Percentiles rank a stretch among this genome's conserved stretches.
Evolutionary conservation across 2,797 vertebrate genomes (phyloP).

Genomic region (Rhinichthys osculus): DNA sequence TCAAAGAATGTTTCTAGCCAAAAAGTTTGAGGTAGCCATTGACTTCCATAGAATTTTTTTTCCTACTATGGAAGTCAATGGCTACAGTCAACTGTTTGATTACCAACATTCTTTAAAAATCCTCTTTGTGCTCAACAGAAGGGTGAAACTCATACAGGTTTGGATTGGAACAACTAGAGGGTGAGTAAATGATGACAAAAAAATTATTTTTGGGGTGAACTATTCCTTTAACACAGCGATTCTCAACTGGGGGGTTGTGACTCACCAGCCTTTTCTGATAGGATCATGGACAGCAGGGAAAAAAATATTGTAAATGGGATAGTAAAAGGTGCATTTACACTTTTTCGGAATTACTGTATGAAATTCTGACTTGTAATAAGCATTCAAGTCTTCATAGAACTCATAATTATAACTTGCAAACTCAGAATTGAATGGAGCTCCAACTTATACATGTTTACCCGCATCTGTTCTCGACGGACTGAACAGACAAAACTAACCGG

Average conservation of each 20-base stretch:
- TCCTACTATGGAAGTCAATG: no score
- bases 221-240: neutral
- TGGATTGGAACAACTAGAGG: no score
- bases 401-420: neutral
- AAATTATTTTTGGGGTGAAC: no score
- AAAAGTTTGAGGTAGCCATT: no score
- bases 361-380: neutral
- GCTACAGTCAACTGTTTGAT: no score
- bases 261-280: neutral
- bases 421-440: neutral
- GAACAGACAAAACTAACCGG: neutral
- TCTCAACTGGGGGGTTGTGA: conserved; percentile 3
- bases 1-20: no score
- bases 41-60: no score
- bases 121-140: no score
- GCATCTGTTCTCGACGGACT: neutral
- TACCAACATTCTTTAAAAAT: no score
- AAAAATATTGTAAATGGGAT: neutral
- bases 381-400: neutral
- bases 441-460: neutral
- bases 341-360: neutral
- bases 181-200: no score
- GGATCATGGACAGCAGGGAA: neutral
- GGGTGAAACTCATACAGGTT: no score
- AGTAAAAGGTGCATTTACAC: neutral